Base-by-base conservation (phyloP, 1,140 invertebrate genomes). In the Lasaia peninsularis region DNA sequence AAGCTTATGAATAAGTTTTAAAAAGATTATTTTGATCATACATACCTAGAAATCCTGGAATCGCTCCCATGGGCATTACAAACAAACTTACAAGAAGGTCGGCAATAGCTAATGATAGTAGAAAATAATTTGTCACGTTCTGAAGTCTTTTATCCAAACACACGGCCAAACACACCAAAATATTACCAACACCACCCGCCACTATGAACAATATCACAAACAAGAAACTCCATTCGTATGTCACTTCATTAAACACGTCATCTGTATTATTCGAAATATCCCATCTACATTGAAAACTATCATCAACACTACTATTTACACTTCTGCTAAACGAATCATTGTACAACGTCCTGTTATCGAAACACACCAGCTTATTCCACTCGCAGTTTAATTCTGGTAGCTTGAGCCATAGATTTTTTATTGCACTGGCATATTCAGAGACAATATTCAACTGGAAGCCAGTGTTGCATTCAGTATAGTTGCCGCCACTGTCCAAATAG, bases 121-220 rank as follows among this genome's bases (percentile, higher is more conserved):
- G 92, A 84, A 99, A 98, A 83, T 98, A 97, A 89, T 99, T 98
- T 44, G 97, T 98, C 18, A 98, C 95, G 71, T 97, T 98, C 77
- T 98, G 95, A 64, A 99, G 91, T 67, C 93, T 91, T 52, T 94
- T 92, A 88, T 98, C 96, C 51, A 96, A 85, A 58, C 94, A 94
- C 21, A 99, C 94, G 0, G 97, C 97, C 63, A 98, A 89, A 82
- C 97, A 97, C 32, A 99, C 97, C 20, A 98, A 90, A 58, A 97
- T 94, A 86, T 98, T 99, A 28, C 97, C 97, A 50, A 98, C 81
- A 10, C 96, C 94, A 14, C 97, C 97, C 7, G 96, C 94, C 18
- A 95, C 88, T 69, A 98, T 96, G 72, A 97, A 95, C 66, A 96
- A 90, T 55, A 95, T 90, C 20, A 94, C 93, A 79, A 95, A 94